These are phyloP conservation scores for Tympanoctomys barrerae DNA, from an alignment of 2,797 vertebrate species.

Conservation along the genomic window DNA sequence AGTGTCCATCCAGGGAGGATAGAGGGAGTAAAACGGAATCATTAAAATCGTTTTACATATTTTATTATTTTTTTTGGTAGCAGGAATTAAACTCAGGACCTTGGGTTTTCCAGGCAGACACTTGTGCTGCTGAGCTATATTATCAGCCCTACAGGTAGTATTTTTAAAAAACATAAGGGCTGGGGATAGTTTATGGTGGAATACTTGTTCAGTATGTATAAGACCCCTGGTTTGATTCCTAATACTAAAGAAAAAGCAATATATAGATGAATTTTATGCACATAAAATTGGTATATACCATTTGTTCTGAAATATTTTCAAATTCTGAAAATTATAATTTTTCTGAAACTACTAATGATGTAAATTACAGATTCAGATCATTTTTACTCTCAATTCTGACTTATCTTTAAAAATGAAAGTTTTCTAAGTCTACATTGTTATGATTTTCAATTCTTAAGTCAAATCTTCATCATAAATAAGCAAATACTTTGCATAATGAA, in stretches of 20 bases:
- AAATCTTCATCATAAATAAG: slow-evolving; percentile 5
- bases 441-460: neutral
- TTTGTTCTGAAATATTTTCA: slow-evolving; percentile 30
- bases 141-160: neutral
- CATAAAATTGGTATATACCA: neutral
- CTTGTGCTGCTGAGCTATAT: too few relatives aligned
- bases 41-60: neutral
- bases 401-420: neutral
- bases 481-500: neutral
- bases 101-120: too few relatives aligned
- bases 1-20: neutral
- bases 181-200: neutral
- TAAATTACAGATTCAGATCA: neutral
- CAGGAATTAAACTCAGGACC: too few relatives aligned
- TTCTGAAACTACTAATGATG: neutral
- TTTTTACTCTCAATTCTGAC: neutral
- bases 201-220: neutral
- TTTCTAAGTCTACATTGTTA: slow-evolving; percentile 11
- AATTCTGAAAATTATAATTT: slow-evolving; percentile 19
- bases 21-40: neutral
- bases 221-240: neutral
- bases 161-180: neutral
- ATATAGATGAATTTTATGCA: neutral
- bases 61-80: too few relatives aligned
- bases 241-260: neutral